Conservation (phyloP, 2,113 vertebrate species). For the Amia ocellicauda region DNA sequence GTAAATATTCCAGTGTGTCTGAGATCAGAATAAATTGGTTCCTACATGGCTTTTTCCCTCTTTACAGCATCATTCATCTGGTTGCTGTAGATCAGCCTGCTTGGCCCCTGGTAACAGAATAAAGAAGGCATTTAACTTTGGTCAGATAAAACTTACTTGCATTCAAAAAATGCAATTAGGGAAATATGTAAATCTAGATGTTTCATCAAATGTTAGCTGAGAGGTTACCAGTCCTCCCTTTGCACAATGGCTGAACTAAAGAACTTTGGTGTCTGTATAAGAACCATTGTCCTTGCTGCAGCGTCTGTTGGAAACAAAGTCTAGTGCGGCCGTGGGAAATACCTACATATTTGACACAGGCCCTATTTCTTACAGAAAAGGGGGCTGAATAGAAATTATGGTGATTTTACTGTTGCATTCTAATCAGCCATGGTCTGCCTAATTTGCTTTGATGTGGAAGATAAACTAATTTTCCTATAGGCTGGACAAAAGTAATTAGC, state of each 20-base stretch:
- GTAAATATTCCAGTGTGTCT: background rate
- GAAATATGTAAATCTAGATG: constrained; percentile 81
- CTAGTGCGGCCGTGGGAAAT: constrained; percentile 78
- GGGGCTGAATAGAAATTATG: constrained; percentile 64
- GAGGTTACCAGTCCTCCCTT: constrained; percentile 64
- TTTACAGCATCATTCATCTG: constrained; percentile 29
- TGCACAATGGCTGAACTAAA: constrained; percentile 79
- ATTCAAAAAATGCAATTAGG: constrained; percentile 72
- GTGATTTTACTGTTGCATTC: constrained; percentile 77
- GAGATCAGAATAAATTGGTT: constrained; percentile 38
- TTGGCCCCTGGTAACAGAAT: constrained; percentile 52
- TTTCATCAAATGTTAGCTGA: constrained; percentile 73
- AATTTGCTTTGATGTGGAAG: constrained; percentile 80
- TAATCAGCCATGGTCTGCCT: constrained; percentile 74
- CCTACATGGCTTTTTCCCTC: constrained; percentile 17
- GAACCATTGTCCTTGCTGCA: constrained; percentile 71
- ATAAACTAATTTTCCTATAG: constrained; percentile 78
- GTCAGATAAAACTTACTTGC: constrained; percentile 68
- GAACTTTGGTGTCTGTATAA: constrained; percentile 74
- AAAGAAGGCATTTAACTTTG: constrained; percentile 68
- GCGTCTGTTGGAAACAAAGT: constrained; percentile 70
- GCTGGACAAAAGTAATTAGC: constrained; percentile 71
- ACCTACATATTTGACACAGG: constrained; percentile 79
- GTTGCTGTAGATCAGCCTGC: constrained; percentile 36
- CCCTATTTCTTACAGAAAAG: constrained; percentile 70